A percentile compares a stretch with the other conserved stretches of the same genome.
These are phyloP conservation scores for Genyomyrus donnyi DNA, from an alignment of 2,113 vertebrate genomes.

Conservation along the genomic window DNA sequence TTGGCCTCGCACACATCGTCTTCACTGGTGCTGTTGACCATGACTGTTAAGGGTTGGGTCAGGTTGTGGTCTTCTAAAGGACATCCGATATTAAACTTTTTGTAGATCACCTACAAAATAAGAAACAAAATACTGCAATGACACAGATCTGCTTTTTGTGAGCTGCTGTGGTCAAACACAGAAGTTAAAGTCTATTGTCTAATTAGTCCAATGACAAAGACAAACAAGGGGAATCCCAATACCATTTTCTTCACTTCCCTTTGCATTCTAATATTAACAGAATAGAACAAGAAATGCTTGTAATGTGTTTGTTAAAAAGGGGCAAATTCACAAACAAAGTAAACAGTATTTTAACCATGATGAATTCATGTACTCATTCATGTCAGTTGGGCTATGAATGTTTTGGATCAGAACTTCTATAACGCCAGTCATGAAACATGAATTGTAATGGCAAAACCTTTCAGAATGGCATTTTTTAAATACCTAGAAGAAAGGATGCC, in stretches of 20 bases:
- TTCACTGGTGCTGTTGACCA: constrained; percentile 27
- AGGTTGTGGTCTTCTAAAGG: constrained; percentile 36
- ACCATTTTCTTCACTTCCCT: background rate
- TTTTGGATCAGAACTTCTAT: background rate
- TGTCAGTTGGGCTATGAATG: background rate
- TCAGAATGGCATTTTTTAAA: background rate
- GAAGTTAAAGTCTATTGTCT: background rate
- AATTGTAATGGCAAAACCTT: background rate
- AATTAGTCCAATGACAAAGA: background rate
- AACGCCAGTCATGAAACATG: background rate
- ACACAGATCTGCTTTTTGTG: background rate
- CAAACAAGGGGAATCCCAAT: background rate
- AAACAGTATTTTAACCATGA: background rate
- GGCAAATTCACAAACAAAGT: background rate
- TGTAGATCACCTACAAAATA: constrained; percentile 69
- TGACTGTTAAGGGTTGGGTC: constrained; percentile 33
- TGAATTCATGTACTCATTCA: background rate
- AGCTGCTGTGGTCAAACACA: background rate
- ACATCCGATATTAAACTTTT: constrained; percentile 65
- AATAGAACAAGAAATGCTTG: background rate
- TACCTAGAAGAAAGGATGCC: background rate
- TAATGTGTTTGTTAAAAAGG: background rate
- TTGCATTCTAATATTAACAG: background rate
- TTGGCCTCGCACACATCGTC: constrained; percentile 48
- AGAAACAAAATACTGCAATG: background rate